Evolutionary conservation across 2,113 vertebrate genomes (phyloP).

Genomic region (Actenoides hombroni): DNA sequence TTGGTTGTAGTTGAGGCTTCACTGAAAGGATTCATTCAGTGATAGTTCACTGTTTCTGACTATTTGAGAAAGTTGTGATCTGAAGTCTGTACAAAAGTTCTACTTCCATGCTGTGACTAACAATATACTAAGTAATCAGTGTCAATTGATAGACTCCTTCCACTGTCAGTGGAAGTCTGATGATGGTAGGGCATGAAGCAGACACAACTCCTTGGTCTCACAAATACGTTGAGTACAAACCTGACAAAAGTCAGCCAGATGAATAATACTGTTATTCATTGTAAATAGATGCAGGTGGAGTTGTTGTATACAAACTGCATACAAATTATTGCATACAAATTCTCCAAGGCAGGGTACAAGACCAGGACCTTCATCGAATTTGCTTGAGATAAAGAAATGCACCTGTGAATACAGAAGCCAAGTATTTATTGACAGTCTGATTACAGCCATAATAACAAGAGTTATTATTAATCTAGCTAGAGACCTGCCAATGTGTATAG

Average conservation of each 20-base stretch:
- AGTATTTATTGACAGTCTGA: not conserved
- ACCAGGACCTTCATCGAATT: not conserved
- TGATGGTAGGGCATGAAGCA: not conserved
- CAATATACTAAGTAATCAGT: not conserved
- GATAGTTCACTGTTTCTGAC: not conserved
- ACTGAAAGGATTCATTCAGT: not conserved
- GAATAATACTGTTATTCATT: not conserved
- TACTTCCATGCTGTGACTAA: not conserved
- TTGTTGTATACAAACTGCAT: not conserved
- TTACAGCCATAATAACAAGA: not conserved
- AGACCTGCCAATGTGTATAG: fast-evolving
- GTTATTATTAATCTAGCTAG: not conserved
- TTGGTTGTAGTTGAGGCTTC: not conserved
- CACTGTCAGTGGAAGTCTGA: not conserved
- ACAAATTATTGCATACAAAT: not conserved
- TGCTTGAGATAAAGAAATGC: not conserved
- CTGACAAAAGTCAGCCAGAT: not conserved
- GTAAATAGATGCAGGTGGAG: not conserved
- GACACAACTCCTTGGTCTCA: not conserved
- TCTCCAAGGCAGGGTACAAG: not conserved
- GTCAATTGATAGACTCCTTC: not conserved
- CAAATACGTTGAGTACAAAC: not conserved
- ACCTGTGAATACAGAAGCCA: not conserved
- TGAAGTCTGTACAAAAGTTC: not conserved
- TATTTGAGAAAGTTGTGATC: not conserved